A percentile compares a stretch with the other conserved stretches of the same genome.
These are phyloP conservation scores for Fregetta grallaria DNA, from an alignment of 2,113 vertebrate species.

Conservation along the genomic window DNA sequence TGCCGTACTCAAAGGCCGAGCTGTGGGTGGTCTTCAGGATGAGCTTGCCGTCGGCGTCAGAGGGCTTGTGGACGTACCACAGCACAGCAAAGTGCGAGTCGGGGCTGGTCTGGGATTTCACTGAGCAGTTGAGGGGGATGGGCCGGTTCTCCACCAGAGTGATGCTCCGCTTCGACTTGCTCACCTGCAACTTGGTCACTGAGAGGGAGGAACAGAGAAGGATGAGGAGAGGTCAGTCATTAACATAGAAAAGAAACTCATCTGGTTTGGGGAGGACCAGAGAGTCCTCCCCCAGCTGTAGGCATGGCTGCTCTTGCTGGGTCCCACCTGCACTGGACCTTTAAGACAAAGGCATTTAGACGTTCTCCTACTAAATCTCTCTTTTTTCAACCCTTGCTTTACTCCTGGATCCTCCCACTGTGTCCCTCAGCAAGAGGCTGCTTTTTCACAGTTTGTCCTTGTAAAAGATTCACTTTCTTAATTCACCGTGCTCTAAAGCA, in stretches of 20 bases:
- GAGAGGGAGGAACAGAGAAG: neutral
- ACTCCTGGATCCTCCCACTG: neutral
- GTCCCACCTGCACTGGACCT: neutral
- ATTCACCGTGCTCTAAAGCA: neutral
- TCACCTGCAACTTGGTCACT: slow-evolving; percentile 92
- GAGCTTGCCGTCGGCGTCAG: slow-evolving; percentile 83
- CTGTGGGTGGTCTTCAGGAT: slow-evolving; percentile 90
- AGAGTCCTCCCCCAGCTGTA: neutral
- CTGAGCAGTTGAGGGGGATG: slow-evolving; percentile 88
- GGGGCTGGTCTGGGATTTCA: slow-evolving; percentile 87
- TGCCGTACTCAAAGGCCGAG: slow-evolving; percentile 88
- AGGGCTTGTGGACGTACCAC: slow-evolving; percentile 89
- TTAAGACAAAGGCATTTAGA: neutral
- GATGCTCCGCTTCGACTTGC: slow-evolving; percentile 88
- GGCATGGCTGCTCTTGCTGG: neutral
- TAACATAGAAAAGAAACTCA: neutral
- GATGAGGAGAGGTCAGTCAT: neutral
- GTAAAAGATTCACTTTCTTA: neutral
- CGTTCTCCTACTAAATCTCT: neutral
- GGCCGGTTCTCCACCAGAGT: slow-evolving; percentile 87
- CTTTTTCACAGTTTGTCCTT: neutral
- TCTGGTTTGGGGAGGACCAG: neutral
- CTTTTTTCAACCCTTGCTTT: neutral
- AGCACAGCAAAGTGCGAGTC: slow-evolving; percentile 90
- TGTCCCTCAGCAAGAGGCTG: neutral